Conservation (phyloP, 1,140 invertebrate genomes). For the Penaeus vannamei region DNA sequence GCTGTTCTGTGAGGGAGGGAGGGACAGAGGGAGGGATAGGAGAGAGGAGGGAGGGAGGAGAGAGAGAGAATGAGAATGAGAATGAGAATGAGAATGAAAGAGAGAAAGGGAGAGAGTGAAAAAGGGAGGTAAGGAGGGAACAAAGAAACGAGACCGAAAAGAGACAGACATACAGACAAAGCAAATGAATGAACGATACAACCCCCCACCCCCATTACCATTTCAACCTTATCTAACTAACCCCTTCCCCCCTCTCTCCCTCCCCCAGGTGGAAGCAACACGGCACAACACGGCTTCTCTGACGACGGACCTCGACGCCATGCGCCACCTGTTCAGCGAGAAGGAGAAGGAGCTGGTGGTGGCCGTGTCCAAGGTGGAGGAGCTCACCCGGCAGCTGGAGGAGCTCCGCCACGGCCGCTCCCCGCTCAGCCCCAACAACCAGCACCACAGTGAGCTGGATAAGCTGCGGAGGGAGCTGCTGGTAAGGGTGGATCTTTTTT, state of each 20-base stretch:
- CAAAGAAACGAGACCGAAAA: no score
- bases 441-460: conserved; percentile 85
- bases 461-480: conserved; percentile 88
- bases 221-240: background rate
- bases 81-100: no score
- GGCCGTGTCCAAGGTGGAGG: conserved; percentile 95
- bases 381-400: conserved; percentile 92
- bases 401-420: conserved; percentile 82
- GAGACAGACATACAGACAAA: no score
- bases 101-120: no score
- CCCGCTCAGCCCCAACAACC: conserved; percentile 76
- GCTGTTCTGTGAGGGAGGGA: no score
- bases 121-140: no score
- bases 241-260: no score
- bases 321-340: conserved; percentile 95
- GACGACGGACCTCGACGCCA: conserved; percentile 87
- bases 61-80: no score
- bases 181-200: no score
- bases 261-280: conserved; percentile 62
- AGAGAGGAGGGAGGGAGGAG: no score
- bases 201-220: no score
- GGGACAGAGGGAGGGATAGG: no score
- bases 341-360: conserved; percentile 96
- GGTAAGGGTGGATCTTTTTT: conserved; percentile 77
- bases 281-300: conserved; percentile 59